Evolutionary conservation across 2,888 invertebrate species (phyloP).

Genomic region (Axea sp.): DNA sequence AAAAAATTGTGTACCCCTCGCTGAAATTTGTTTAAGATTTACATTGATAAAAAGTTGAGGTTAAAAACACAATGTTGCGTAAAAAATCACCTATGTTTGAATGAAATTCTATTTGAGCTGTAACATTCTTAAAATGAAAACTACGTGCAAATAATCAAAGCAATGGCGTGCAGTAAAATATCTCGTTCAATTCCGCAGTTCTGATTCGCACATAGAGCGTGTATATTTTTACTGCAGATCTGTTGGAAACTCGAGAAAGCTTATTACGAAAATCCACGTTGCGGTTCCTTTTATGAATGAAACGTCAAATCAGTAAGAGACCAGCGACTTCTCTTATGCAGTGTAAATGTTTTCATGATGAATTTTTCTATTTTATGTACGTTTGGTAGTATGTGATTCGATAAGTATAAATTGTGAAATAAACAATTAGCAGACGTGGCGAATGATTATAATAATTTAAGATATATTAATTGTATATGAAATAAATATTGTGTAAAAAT

Average conservation of each 20-base stretch:
- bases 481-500: conserved; percentile 64
- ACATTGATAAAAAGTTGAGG: too few species aligned
- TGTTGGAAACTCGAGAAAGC: conserved; percentile 10
- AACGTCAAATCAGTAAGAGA: conserved; percentile 17
- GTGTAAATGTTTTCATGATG: conserved; percentile 68
- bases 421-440: conserved; percentile 64
- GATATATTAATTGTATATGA: conserved; percentile 65
- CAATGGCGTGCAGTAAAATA: not conserved
- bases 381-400: conserved; percentile 60
- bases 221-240: conserved; percentile 27
- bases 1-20: not conserved
- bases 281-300: conserved; percentile 49
- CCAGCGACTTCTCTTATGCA: conserved; percentile 32
- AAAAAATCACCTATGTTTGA: not conserved
- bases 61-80: too few species aligned
- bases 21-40: too few species aligned
- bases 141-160: not conserved
- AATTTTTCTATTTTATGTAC: conserved; percentile 71
- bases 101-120: not conserved
- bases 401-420: conserved; percentile 64
- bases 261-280: conserved; percentile 18
- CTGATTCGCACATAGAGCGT: conserved; percentile 13
- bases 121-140: not conserved
- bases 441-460: conserved; percentile 68
- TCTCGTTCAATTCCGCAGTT: conserved; percentile 6